Conservation (phyloP, 2,888 invertebrate species). For the Leptarthrus brevirostris region DNA sequence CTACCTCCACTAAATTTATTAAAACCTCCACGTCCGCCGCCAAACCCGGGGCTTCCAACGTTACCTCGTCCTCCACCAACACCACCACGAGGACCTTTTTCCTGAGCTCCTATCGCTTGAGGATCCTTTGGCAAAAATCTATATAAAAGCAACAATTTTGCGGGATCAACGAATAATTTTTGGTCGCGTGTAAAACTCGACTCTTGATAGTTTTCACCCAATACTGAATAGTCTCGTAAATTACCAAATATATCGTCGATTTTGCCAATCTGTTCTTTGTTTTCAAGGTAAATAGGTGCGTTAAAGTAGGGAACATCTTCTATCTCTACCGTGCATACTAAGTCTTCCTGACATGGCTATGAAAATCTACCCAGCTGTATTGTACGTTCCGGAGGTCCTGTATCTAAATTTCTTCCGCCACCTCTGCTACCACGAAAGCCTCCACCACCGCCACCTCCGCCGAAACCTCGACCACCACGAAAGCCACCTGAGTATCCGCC, state of each 20-base stretch:
- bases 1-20: constrained; percentile 57
- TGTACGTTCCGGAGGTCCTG: constrained; percentile 83
- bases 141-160: no score
- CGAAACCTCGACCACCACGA: constrained; percentile 62
- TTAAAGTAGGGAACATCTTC: constrained; percentile 98
- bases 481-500: constrained; percentile 60
- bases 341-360: constrained; percentile 92
- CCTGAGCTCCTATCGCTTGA: constrained; percentile 71
- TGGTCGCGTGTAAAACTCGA: constrained; percentile 86
- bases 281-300: constrained; percentile 95
- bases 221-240: constrained; percentile 92
- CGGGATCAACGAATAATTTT: constrained; percentile 93
- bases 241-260: constrained; percentile 99
- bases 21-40: constrained; percentile 63
- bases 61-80: constrained; percentile 64
- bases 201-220: constrained; percentile 91
- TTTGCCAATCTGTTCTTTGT: constrained; percentile 97
- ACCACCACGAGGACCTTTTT: constrained; percentile 58
- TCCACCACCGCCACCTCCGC: constrained; percentile 68
- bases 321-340: constrained; percentile 91
- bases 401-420: constrained; percentile 72
- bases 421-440: constrained; percentile 69
- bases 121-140: constrained; percentile 85
- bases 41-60: constrained; percentile 64
- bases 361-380: constrained; percentile 85